Conservation (phyloP, 2,888 invertebrate genomes). For the Tetranychus truncatus region DNA sequence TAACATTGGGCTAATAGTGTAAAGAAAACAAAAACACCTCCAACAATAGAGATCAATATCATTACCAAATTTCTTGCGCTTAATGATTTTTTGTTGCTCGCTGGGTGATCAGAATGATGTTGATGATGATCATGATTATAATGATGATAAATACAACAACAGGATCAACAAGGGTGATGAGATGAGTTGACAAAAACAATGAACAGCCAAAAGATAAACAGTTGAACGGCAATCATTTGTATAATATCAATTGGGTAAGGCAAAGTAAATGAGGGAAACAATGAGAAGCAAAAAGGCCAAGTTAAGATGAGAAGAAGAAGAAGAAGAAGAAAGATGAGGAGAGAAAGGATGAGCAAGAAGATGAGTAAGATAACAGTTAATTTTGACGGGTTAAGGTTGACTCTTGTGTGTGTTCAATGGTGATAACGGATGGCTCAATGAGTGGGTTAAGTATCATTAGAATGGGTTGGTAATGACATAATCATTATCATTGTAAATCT, state of each 20-base stretch:
- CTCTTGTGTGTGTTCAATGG: constrained; percentile 28
- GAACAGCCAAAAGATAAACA: background rate
- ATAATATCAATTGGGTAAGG: no score
- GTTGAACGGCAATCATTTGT: background rate
- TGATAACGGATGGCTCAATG: no score
- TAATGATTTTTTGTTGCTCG: constrained; percentile 57
- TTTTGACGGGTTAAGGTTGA: background rate
- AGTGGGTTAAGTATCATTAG: no score
- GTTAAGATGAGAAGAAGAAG: no score
- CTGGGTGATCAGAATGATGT: constrained; percentile 26
- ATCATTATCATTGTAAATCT: no score
- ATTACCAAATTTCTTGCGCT: constrained; percentile 78
- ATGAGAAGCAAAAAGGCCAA: no score
- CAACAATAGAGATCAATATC: constrained; percentile 95
- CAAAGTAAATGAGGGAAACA: no score
- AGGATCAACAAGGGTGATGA: background rate
- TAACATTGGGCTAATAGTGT: constrained; percentile 97
- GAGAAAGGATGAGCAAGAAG: constrained; percentile 1
- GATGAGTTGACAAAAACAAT: background rate
- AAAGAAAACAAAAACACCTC: constrained; percentile 96
- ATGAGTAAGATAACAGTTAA: background rate
- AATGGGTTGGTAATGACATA: no score
- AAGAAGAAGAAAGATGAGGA: no score
- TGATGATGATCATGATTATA: background rate
- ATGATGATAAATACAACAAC: background rate